phyloP scores from a whole-genome alignment of 2,113 vertebrate genomes.

The Lepus europaeus region DNA sequence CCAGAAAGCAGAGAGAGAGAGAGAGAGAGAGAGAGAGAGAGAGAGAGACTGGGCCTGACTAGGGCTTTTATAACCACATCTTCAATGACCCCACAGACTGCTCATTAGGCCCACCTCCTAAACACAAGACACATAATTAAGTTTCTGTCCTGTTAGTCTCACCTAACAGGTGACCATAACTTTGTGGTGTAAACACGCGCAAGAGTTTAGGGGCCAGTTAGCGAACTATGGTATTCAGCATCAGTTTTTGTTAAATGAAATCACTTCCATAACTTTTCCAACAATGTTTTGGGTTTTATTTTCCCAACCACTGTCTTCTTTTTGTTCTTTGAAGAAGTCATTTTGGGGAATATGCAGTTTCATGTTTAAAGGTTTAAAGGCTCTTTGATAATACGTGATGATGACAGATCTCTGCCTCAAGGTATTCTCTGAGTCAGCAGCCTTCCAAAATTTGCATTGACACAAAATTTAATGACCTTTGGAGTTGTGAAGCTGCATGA shows the following conservation, averaged over 20 bases:
- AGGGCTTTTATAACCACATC: too few species aligned
- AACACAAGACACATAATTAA: too few species aligned
- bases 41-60: too few species aligned
- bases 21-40: too few species aligned
- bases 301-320: neutral
- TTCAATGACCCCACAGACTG: too few species aligned
- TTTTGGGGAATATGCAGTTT: neutral
- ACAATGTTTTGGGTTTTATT: neutral
- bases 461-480: conserved; percentile 48
- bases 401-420: conserved; percentile 14
- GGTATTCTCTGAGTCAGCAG: neutral
- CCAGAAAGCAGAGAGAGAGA: too few species aligned
- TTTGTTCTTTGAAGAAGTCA: neutral
- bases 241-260: neutral
- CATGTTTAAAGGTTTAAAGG: neutral
- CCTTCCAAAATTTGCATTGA: conserved; percentile 14
- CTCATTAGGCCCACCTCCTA: too few species aligned
- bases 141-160: too few species aligned
- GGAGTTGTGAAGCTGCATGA: conserved; percentile 31
- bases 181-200: too few species aligned
- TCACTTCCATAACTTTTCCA: neutral
- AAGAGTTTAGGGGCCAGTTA: too few species aligned
- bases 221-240: too few species aligned
- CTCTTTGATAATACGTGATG: neutral
- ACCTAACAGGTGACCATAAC: too few species aligned